phyloP scores from a whole-genome alignment of 2,113 vertebrate genomes.

The Ceyx melanurus region DNA sequence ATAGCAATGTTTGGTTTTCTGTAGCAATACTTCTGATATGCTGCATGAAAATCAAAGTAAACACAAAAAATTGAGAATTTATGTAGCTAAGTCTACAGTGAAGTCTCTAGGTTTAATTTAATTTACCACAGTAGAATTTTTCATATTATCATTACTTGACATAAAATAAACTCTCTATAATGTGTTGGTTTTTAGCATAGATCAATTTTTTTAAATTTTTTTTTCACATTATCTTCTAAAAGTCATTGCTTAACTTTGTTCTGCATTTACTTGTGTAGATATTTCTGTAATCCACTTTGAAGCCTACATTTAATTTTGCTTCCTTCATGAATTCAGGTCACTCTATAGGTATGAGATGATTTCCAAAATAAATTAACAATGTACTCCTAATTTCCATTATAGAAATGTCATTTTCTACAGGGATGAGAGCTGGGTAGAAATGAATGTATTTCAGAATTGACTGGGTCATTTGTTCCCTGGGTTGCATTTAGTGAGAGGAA shows the following conservation, averaged over 20 bases:
- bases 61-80: conserved; percentile 35
- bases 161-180: background rate
- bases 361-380: background rate
- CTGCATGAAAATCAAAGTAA: background rate
- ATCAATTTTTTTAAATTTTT: background rate
- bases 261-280: background rate
- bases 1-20: background rate
- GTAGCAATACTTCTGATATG: conserved; percentile 4
- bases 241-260: background rate
- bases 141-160: background rate
- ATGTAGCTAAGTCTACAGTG: background rate
- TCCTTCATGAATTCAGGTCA: background rate
- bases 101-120: conserved; percentile 14
- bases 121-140: conserved; percentile 12
- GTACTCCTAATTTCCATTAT: background rate
- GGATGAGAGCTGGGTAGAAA: background rate
- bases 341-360: background rate
- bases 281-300: background rate
- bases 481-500: conserved; percentile 19
- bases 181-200: background rate
- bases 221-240: background rate
- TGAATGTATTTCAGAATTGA: background rate
- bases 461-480: background rate
- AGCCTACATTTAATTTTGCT: background rate
- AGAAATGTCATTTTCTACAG: background rate